A percentile compares a stretch with the other conserved stretches of the same genome.
phyloP scores from a whole-genome alignment of 2,113 vertebrate species.

The Syngnathus typhle region DNA sequence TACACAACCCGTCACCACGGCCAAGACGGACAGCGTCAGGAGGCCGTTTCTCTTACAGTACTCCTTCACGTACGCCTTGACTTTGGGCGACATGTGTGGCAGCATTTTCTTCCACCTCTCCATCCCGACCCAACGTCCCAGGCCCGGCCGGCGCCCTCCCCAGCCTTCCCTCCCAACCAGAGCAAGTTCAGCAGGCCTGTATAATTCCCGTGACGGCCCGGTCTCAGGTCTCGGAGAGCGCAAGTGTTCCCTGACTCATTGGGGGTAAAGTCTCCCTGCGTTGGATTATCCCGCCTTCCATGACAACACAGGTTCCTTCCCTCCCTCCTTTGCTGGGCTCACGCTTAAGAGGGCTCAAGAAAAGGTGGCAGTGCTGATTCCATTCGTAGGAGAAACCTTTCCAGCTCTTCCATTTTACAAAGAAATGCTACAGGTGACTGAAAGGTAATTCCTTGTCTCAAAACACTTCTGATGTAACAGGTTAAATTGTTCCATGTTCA shows the following conservation, averaged over 20 bases:
- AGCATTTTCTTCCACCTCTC: constrained; percentile 25
- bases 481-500: background rate
- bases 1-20: constrained; percentile 74
- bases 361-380: constrained; percentile 15
- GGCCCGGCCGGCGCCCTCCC: background rate
- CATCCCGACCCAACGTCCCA: constrained; percentile 35
- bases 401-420: constrained; percentile 42
- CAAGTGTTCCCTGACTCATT: constrained; percentile 42
- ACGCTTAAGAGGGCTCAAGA: constrained; percentile 38
- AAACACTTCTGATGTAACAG: background rate
- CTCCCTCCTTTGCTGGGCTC: constrained; percentile 20
- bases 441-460: background rate
- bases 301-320: constrained; percentile 12
- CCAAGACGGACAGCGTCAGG: constrained; percentile 76
- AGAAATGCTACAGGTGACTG: constrained; percentile 12
- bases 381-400: constrained; percentile 24
- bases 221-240: constrained; percentile 23
- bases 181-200: background rate
- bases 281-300: constrained; percentile 58
- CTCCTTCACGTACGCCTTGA: constrained; percentile 36
- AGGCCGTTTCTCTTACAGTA: constrained; percentile 79
- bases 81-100: constrained; percentile 33
- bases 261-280: constrained; percentile 38
- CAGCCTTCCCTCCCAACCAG: constrained; percentile 1
- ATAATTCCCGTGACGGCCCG: background rate